Conservation (phyloP, 1,140 invertebrate genomes). For the Elymnias hypermnestra region DNA sequence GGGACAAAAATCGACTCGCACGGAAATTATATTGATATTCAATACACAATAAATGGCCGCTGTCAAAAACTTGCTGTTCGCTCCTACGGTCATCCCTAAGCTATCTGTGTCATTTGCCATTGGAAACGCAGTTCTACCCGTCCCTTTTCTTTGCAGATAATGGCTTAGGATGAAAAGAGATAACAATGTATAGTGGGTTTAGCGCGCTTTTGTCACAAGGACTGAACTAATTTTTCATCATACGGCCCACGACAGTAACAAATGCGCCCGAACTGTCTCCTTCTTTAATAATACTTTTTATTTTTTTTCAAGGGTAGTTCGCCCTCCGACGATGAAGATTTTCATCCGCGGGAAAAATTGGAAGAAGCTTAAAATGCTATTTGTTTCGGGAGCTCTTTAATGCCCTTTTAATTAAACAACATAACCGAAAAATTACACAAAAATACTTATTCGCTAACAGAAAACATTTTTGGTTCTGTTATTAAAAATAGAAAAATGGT, state of each 20-base stretch:
- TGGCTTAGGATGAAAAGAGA: slow-evolving; percentile 48
- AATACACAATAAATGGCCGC: slow-evolving; percentile 75
- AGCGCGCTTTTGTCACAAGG: slow-evolving; percentile 71
- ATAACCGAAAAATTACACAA: slow-evolving; percentile 6
- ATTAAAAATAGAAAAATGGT: too few relatives aligned
- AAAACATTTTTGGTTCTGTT: too few relatives aligned
- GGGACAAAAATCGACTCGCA: slow-evolving; percentile 72
- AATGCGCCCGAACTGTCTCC: slow-evolving; percentile 76
- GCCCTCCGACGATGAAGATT: slow-evolving; percentile 70
- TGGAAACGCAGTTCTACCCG: slow-evolving; percentile 53
- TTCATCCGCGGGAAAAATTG: slow-evolving; percentile 67
- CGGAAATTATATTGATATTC: slow-evolving; percentile 77
- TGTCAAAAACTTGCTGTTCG: slow-evolving; percentile 76
- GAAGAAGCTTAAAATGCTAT: slow-evolving; percentile 69
- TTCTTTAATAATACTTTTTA: slow-evolving; percentile 78
- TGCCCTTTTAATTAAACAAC: slow-evolving; percentile 24
- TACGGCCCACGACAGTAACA: slow-evolving; percentile 76
- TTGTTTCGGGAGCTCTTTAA: slow-evolving; percentile 42
- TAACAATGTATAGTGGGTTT: slow-evolving; percentile 55
- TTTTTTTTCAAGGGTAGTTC: slow-evolving; percentile 73
- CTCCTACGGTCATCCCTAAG: slow-evolving; percentile 75
- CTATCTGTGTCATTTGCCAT: slow-evolving; percentile 74
- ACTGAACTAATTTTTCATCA: slow-evolving; percentile 78
- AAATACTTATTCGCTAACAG: too few relatives aligned
- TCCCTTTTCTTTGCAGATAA: slow-evolving; percentile 33